Evolutionary conservation across 2,797 vertebrate genomes (phyloP).

Genomic region (Chanos chanos): DNA sequence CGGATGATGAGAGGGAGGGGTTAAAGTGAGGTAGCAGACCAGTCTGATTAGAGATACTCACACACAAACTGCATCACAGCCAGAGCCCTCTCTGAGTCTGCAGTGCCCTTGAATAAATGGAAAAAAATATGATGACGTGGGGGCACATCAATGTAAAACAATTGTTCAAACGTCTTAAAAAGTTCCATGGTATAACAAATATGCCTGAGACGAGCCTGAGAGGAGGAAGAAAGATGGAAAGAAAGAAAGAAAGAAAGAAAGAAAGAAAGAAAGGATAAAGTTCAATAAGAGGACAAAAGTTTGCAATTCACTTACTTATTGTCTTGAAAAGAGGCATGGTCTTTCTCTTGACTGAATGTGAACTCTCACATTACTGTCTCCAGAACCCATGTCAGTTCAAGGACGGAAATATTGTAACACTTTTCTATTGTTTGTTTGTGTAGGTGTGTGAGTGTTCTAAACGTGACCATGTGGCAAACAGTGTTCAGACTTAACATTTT

Average conservation of each 20-base stretch:
- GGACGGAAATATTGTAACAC: background rate
- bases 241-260: too few relatives aligned
- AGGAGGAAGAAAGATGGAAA: too few relatives aligned
- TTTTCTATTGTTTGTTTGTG: background rate
- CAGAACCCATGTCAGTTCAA: slow-evolving; percentile 72
- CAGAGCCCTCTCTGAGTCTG: slow-evolving; percentile 87
- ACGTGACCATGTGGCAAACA: background rate
- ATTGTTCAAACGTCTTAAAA: too few relatives aligned
- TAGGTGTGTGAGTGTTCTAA: too few relatives aligned
- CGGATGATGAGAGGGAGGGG: background rate
- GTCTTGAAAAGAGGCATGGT: slow-evolving; percentile 89
- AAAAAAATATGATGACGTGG: background rate
- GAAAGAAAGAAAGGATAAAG: background rate
- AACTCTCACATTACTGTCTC: slow-evolving; percentile 87
- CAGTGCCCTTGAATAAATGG: slow-evolving; percentile 77
- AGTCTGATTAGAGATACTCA: too few relatives aligned
- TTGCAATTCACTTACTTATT: slow-evolving; percentile 63
- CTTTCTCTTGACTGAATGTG: slow-evolving; percentile 84
- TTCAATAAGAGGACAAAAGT: too few relatives aligned
- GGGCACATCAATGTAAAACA: background rate
- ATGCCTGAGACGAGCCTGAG: too few relatives aligned
- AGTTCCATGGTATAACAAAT: too few relatives aligned
- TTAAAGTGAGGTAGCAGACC: background rate
- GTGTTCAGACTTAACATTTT: slow-evolving; percentile 78
- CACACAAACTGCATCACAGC: slow-evolving; percentile 88